Conservation (phyloP, 2,888 invertebrate species). For the Plebejus argus region DNA sequence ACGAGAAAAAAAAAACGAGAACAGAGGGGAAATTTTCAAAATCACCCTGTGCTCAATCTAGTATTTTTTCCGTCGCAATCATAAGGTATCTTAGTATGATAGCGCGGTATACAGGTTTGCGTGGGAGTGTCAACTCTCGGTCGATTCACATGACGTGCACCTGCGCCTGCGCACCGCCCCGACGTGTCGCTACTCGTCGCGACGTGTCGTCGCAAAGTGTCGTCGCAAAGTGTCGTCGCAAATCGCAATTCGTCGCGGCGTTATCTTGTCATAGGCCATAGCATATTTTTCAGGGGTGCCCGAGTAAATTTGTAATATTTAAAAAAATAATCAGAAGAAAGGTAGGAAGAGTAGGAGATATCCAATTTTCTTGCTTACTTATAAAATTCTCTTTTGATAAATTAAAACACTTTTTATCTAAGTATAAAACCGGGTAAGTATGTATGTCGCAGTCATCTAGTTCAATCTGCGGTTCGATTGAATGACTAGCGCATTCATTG, state of each 20-base stretch:
- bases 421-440: neutral
- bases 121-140: slow-evolving; percentile 73
- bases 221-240: too few species aligned
- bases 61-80: slow-evolving; percentile 14
- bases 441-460: too few species aligned
- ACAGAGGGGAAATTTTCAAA: too few species aligned
- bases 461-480: too few species aligned
- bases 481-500: too few species aligned
- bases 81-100: slow-evolving; percentile 18
- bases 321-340: too few species aligned
- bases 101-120: slow-evolving; percentile 44
- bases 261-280: too few species aligned
- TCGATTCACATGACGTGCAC: slow-evolving; percentile 74
- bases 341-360: too few species aligned
- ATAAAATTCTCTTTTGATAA: neutral
- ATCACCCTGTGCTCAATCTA: neutral
- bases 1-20: too few species aligned
- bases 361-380: neutral
- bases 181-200: slow-evolving; percentile 68
- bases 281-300: too few species aligned
- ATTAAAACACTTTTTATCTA: neutral
- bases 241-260: too few species aligned
- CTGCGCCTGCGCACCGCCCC: slow-evolving; percentile 73
- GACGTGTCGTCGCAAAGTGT: slow-evolving; percentile 55
- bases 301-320: too few species aligned